Base-by-base conservation (phyloP, 2,113 vertebrate genomes). In the Ellobius talpinus region DNA sequence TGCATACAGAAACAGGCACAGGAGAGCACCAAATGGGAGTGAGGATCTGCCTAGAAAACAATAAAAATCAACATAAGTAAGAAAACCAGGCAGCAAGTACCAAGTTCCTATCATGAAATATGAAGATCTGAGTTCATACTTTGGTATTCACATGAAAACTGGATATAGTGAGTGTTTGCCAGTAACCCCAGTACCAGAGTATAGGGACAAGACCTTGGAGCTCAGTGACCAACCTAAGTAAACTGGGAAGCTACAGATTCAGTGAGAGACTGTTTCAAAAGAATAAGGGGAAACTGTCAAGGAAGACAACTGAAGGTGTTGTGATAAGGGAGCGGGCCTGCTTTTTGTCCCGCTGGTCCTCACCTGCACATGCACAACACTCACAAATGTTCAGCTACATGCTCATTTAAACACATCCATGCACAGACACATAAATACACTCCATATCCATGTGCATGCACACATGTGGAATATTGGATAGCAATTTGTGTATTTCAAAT, bases 401-500 rank as follows among this genome's bases (percentile, higher is more conserved):
- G n/a, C 5, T 33, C 36, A 39, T 39, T 58, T 16, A 10, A 7
- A 52, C 24, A 63, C 23, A 65, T 29, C 10, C 4, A 10, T 45
- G 26, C 36, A 84, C 58, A 63, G 19, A 63, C 55, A 63, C 24
- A 42, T 84, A 84, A 26, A 63, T 31, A 5, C 7, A 29, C 11
- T 26, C 7, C 23, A 42, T 17, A 63, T 24, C 26, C 2, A 29
- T 84, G 23, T 42, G 7, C 7, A 63, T 42, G 23, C 81, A 84
- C 58, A 63, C n/a, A 63, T 29, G 58, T 13, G 42, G 81, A 84
- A 63, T 39, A 45, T 17, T 42, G 16, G 1, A 29, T 65, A 26
- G 39, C 39, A 86, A 26, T 31, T 17, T 97, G 1, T 39, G 8
- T 55, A 72, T 92, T 95, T 94, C 89, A 86, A 74, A 65, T 85